Percentiles rank a stretch among this genome's conserved stretches.
These are phyloP conservation scores for Gymnothorax reevesii DNA, from an alignment of 2,797 vertebrate genomes.

Conservation along the genomic window DNA sequence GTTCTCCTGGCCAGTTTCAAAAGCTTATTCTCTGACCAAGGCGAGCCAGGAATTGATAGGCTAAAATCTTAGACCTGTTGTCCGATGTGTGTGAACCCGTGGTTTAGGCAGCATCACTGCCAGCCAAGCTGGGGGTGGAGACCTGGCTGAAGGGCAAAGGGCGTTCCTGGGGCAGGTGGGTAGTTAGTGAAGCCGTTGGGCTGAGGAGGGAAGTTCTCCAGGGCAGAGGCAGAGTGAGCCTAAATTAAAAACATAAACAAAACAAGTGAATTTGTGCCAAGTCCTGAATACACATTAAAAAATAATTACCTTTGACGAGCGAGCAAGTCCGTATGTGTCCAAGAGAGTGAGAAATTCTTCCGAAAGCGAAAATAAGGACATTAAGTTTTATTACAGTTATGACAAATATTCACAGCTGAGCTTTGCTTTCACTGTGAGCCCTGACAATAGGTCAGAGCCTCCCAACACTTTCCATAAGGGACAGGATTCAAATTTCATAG, in stretches of 20 bases:
- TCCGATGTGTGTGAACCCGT: not conserved
- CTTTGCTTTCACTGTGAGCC: not conserved
- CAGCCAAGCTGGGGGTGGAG: conserved; percentile 90
- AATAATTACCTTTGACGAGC: not conserved
- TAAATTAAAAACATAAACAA: conserved; percentile 54
- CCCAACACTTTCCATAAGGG: no score
- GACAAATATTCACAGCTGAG: not conserved
- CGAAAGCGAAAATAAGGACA: not conserved
- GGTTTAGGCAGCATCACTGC: conserved; percentile 72
- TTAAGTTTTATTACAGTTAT: not conserved
- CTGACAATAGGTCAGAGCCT: no score
- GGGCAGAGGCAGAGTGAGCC: conserved; percentile 84
- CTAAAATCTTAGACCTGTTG: not conserved
- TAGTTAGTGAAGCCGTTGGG: conserved; percentile 88
- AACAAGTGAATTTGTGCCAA: not conserved
- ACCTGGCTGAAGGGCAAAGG: conserved; percentile 88
- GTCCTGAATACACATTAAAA: not conserved
- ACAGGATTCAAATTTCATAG: no score
- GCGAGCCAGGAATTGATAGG: not conserved
- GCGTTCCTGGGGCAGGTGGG: conserved; percentile 81
- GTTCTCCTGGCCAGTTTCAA: not conserved
- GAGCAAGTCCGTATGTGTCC: not conserved
- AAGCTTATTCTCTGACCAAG: not conserved
- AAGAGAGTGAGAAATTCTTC: not conserved
- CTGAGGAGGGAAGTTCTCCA: conserved; percentile 88